A percentile compares a stretch with the other conserved stretches of the same genome.
These are phyloP conservation scores for Amphiura filiformis DNA, from an alignment of 35 echinoderm and acorn worm species.

Conservation along the genomic window DNA sequence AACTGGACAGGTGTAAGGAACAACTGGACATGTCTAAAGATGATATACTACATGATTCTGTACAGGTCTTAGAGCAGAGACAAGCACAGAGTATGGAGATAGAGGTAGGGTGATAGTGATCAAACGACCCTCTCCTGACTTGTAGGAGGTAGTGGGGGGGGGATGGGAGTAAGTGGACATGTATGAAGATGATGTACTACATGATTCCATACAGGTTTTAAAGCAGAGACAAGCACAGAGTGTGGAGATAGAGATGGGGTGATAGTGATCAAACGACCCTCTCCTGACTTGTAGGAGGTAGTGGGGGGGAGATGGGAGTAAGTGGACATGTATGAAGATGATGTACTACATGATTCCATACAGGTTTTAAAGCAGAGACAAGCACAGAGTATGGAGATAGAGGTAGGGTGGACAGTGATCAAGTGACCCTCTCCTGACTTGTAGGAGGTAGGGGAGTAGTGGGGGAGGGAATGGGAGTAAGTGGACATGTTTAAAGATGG, in stretches of 20 bases:
- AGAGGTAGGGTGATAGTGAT: too few relatives aligned
- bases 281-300: too few relatives aligned
- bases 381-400: constrained; percentile 53
- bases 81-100: constrained; percentile 71
- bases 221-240: constrained; percentile 72
- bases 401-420: too few relatives aligned
- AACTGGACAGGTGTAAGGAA: constrained; percentile 86
- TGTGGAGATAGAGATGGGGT: too few relatives aligned
- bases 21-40: constrained; percentile 89
- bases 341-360: constrained; percentile 78
- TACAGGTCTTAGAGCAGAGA: constrained; percentile 67
- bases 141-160: constrained; percentile 64
- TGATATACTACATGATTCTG: constrained; percentile 78
- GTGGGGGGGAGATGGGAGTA: constrained; percentile 82
- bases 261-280: too few relatives aligned
- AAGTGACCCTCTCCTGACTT: too few relatives aligned
- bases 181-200: constrained; percentile 84
- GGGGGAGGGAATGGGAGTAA: constrained; percentile 79
- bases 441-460: too few relatives aligned
- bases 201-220: constrained; percentile 69
- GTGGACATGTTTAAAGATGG: constrained; percentile 87
- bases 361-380: constrained; percentile 73
- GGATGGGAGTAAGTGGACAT: constrained; percentile 85
- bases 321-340: constrained; percentile 82
- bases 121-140: too few relatives aligned